These are phyloP conservation scores for Euzophera pinguis DNA, from an alignment of 2,888 invertebrate species.

Conservation along the genomic window DNA sequence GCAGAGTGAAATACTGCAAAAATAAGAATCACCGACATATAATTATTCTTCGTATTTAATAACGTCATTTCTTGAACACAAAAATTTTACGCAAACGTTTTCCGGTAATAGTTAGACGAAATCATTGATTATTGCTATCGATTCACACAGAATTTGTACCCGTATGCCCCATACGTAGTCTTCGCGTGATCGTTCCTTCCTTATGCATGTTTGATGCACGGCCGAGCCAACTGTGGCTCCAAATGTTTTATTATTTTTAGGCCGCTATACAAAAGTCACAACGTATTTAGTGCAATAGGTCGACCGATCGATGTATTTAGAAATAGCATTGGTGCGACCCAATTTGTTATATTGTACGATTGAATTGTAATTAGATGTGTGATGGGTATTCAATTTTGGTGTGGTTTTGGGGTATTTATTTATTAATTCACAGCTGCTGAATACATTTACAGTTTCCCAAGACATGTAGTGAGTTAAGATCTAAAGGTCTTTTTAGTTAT, in stretches of 20 bases:
- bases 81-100: too few species aligned
- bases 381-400: neutral
- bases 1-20: too few species aligned
- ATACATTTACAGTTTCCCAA: too few species aligned
- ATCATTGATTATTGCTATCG: too few species aligned
- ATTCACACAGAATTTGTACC: neutral
- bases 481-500: too few species aligned
- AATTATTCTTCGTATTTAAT: too few species aligned
- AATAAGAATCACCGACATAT: too few species aligned
- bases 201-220: conserved; percentile 61
- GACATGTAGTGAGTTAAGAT: too few species aligned
- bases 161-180: conserved; percentile 14
- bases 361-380: neutral
- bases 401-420: neutral
- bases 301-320: conserved; percentile 42
- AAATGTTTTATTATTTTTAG: conserved; percentile 72
- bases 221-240: conserved; percentile 31
- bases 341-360: conserved; percentile 15
- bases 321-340: conserved; percentile 28
- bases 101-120: too few species aligned
- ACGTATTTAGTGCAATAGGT: conserved; percentile 61
- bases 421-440: too few species aligned
- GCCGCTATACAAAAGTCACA: conserved; percentile 40
- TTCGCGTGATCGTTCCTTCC: conserved; percentile 48
- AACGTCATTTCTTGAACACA: too few species aligned